These are phyloP conservation scores for Sebastes melanostomus DNA, from an alignment of 2,797 vertebrate species.

Conservation along the genomic window DNA sequence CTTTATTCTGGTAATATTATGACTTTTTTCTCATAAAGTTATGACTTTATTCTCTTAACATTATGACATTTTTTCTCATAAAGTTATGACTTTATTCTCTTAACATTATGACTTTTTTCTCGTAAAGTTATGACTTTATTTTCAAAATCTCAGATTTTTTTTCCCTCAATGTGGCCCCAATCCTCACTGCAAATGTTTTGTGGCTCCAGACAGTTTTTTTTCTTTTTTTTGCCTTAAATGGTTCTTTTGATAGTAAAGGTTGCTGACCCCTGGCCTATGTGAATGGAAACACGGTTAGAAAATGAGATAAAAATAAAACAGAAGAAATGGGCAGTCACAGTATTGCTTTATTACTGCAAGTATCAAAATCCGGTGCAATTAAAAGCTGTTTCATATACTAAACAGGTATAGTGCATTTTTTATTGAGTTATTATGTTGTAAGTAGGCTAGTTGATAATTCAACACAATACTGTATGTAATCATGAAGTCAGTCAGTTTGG, in stretches of 20 bases:
- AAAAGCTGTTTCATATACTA: slow-evolving; percentile 16
- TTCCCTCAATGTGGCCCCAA: too few species aligned
- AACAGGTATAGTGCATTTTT: slow-evolving; percentile 29
- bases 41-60: accelerated
- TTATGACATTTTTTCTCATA: too few species aligned
- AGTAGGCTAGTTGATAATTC: neutral
- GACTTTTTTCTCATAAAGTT: too few species aligned
- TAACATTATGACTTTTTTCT: too few species aligned
- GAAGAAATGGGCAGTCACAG: neutral
- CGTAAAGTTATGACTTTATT: too few species aligned
- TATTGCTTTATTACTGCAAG: slow-evolving; percentile 64
- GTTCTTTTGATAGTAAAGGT: too few species aligned
- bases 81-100: too few species aligned
- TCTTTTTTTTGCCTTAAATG: too few species aligned
- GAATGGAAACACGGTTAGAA: neutral
- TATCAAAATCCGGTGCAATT: slow-evolving; percentile 66
- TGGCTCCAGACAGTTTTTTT: too few species aligned
- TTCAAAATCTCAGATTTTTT: too few species aligned
- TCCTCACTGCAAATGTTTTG: too few species aligned
- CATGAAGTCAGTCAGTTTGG: slow-evolving; percentile 8
- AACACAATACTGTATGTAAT: slow-evolving; percentile 51
- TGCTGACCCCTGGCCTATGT: too few species aligned
- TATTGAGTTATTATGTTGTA: neutral
- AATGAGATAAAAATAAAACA: neutral
- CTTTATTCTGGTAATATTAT: accelerated